Conservation (phyloP, 1,140 invertebrate genomes). For the Drosophila lowei region DNA sequence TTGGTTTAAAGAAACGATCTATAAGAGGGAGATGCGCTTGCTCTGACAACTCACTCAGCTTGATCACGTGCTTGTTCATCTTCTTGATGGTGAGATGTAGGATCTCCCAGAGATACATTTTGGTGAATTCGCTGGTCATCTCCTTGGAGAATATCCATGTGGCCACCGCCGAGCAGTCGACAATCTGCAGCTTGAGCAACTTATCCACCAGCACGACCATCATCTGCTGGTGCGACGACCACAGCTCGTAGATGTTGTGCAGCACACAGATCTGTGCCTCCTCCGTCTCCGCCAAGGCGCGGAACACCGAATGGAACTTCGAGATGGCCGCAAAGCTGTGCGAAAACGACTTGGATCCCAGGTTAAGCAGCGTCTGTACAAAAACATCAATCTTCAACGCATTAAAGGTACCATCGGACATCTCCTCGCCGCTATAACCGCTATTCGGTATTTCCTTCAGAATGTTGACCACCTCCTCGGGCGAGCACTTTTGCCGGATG, state of each 20-base stretch:
- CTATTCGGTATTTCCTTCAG: constrained; percentile 93
- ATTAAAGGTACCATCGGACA: constrained; percentile 89
- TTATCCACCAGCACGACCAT: constrained; percentile 98
- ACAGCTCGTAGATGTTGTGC: constrained; percentile 96
- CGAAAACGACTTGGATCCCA: constrained; percentile 98
- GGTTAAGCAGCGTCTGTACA: constrained; percentile 95
- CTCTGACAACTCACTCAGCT: constrained; percentile 85
- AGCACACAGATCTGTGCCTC: constrained; percentile 98
- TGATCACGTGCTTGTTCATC: constrained; percentile 97
- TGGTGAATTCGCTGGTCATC: constrained; percentile 96
- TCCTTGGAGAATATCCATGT: constrained; percentile 99
- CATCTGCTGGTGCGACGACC: constrained; percentile 98
- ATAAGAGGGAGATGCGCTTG: neutral
- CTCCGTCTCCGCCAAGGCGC: constrained; percentile 95
- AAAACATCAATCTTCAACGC: constrained; percentile 98
- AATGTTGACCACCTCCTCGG: constrained; percentile 95
- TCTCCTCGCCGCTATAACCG: constrained; percentile 88
- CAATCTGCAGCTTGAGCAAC: constrained; percentile 97
- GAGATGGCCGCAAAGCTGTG: constrained; percentile 99
- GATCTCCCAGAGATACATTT: constrained; percentile 99
- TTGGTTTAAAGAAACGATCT: too few relatives aligned
- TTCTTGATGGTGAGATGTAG: constrained; percentile 97
- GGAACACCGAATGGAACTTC: constrained; percentile 97
- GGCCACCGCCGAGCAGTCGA: constrained; percentile 97
- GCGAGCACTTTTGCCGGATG: constrained; percentile 93